Base-by-base conservation (phyloP, 2,113 vertebrate species). In the Phasianus colchicus region DNA sequence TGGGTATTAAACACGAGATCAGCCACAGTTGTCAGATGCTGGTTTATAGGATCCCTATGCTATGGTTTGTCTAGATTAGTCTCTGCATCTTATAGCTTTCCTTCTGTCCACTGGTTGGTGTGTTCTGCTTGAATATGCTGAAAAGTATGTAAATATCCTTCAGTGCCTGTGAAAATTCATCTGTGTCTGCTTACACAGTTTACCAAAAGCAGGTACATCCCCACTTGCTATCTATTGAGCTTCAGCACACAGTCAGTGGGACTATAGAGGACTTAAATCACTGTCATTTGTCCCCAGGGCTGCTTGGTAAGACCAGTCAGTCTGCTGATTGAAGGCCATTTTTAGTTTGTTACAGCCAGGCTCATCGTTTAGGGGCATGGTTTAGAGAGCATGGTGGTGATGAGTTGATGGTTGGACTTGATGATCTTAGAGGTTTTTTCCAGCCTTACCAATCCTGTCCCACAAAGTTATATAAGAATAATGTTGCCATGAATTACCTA, bases 51-150 rank as follows among this genome's bases (percentile, higher is more conserved):
- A 3, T 64, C 32, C 10, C 13, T 32, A 40, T 10, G 34, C 13
- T 43, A 18, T n/a, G 60, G 7, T 3, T 40, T 32, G 3, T 14
- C 43, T 52, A 48, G 19, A 18, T 4, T 25, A 57, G 9, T 1
- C 14, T 3, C 1, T 0, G 0, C 3, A 7, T 30, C 55, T 71
- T 52, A 27, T 2, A 48, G 27, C 2, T 70, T 91, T 58, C 42
- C 7, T 3, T 47, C n/a, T 1, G 2, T 54, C n/a, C 38, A 18
- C 57, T 67, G 19, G 5, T 32, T 48, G 14, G 10, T 6, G 13
- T 15, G 15, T 42, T 32, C 10, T 43, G 12, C 22, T 84, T 60
- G 25, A 73, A 52, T 40, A 8, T 58, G 6, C 13, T 40, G 5
- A 52, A 60, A 67, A 50, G 1, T 54, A 60, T 11, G 11, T 15